phyloP scores from a whole-genome alignment of 2,888 invertebrate genomes.

The Tanypteryx hageni region DNA sequence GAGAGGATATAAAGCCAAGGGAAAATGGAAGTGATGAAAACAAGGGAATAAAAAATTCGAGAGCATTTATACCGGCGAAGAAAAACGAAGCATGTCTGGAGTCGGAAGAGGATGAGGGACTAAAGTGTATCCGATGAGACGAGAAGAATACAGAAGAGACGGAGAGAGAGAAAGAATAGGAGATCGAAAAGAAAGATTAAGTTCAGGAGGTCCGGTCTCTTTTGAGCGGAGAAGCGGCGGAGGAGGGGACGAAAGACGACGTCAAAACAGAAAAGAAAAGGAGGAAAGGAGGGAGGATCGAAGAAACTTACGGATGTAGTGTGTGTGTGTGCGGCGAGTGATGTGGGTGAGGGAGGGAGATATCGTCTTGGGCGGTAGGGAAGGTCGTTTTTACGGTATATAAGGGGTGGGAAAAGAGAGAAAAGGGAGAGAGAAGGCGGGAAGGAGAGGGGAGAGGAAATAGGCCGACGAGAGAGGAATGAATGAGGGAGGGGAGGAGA shows the following conservation, averaged over 20 bases:
- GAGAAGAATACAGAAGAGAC: background rate
- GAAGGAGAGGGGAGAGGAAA: conserved; percentile 39
- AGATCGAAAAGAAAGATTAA: conserved; percentile 50
- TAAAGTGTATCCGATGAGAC: background rate
- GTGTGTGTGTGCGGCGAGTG: background rate
- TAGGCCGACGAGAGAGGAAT: conserved; percentile 60
- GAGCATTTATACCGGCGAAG: conserved; percentile 44
- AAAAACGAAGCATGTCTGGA: background rate
- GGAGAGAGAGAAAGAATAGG: background rate
- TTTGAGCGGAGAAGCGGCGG: background rate
- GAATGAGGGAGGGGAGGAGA: conserved; percentile 48
- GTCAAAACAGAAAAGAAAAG: conserved; percentile 52
- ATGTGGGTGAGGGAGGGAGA: conserved; percentile 5
- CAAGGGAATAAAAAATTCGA: conserved; percentile 38
- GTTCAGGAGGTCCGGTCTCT: conserved; percentile 48
- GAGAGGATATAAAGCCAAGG: background rate
- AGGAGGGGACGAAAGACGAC: conserved; percentile 44
- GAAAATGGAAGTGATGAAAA: conserved; percentile 38
- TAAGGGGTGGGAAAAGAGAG: conserved; percentile 48
- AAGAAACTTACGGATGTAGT: conserved; percentile 57
- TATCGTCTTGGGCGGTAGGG: conserved; percentile 56
- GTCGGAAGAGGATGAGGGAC: background rate
- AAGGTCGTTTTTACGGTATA: conserved; percentile 63
- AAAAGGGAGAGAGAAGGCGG: background rate
- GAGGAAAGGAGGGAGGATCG: conserved; percentile 25